Evolutionary conservation across 1,140 invertebrate species (phyloP).

Genomic region (Drosophila santomea): DNA sequence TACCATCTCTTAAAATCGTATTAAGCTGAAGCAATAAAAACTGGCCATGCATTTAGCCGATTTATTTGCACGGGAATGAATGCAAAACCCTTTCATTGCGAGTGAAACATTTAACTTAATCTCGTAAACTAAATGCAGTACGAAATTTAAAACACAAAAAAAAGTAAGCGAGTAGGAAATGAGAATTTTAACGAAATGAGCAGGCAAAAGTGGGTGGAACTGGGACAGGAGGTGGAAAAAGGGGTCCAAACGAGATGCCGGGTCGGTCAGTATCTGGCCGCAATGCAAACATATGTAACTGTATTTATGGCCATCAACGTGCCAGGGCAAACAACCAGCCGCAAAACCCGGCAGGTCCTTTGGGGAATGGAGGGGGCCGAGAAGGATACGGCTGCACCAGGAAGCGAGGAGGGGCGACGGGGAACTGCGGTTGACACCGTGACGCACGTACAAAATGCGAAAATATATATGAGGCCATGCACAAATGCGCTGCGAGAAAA

Average conservation of each 20-base stretch:
- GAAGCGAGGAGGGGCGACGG: conserved; percentile 11
- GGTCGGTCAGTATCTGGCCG: conserved; percentile 8
- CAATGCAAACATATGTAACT: conserved; percentile 69
- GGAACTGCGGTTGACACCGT: conserved; percentile 70
- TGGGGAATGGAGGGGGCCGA: conserved; percentile 11
- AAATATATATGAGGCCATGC: conserved; percentile 69
- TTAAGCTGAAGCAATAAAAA: too few species aligned
- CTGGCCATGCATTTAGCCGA: neutral
- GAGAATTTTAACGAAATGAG: conserved; percentile 68
- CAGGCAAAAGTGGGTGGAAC: neutral
- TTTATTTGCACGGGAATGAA: conserved; percentile 14
- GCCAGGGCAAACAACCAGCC: conserved; percentile 61
- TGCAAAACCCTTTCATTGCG: conserved; percentile 5
- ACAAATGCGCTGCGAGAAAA: conserved; percentile 20
- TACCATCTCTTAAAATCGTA: too few species aligned
- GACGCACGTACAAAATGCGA: conserved; percentile 77
- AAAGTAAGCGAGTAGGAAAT: conserved; percentile 50
- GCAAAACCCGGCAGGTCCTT: conserved; percentile 42
- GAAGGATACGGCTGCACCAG: neutral
- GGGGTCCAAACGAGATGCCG: too few species aligned
- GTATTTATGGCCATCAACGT: conserved; percentile 77
- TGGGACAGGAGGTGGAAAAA: neutral
- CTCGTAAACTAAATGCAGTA: conserved; percentile 37
- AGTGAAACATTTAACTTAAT: conserved; percentile 53
- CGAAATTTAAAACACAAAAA: conserved; percentile 43